Base-by-base conservation (phyloP, 2,888 invertebrate genomes). In the Zele albiditarsus region DNA sequence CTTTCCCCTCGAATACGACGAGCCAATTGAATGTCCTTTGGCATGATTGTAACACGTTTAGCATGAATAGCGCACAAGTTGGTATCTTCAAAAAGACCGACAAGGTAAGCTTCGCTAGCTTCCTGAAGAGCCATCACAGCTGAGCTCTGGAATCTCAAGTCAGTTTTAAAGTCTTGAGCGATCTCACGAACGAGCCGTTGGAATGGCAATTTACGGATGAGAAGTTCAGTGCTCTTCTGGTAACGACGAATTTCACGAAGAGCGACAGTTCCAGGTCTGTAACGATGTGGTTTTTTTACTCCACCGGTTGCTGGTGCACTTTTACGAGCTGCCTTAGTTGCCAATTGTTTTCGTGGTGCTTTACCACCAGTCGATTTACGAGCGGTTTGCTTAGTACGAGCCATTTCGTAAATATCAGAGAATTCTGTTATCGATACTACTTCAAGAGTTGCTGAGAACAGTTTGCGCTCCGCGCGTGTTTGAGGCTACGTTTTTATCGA, bases 351-450 rank as follows among this genome's bases (percentile, higher is more conserved):
- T 67, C 92, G 89, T 20, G 92, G 92, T 74, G 92, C 92, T 85
- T 92, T 93, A 71, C 92, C 92, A 87, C 92, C 92, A 70, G 92
- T 92, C 1, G 91, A 94, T 82, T 94, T 94, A 78, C 94, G 91
- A 23, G 94, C 94, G 0, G 94, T 94, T 83, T 94, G 94, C 90
- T 94, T 94, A 6, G 94, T 94, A 85, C 94, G 93, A 82, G 94
- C 94, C 94, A 94, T 93, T 42, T 2, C 42, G 42, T 42, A 12
- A 42, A 3, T 33, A 33, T 8, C 12, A 12, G 12, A 2, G 12
- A 42, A 42, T 12, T 42, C 5, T 57, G 20, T 2, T 42, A 2
- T 42, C 10, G 12, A 42, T 42, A 12, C 12, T 6, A 42, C 12
- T 12, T 2, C 5, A 42, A 42, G 10, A 42, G 42, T 2, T 42